Base-by-base conservation (phyloP, 92 coral and sea anemone genomes). In the Pocillopora meandrina region DNA sequence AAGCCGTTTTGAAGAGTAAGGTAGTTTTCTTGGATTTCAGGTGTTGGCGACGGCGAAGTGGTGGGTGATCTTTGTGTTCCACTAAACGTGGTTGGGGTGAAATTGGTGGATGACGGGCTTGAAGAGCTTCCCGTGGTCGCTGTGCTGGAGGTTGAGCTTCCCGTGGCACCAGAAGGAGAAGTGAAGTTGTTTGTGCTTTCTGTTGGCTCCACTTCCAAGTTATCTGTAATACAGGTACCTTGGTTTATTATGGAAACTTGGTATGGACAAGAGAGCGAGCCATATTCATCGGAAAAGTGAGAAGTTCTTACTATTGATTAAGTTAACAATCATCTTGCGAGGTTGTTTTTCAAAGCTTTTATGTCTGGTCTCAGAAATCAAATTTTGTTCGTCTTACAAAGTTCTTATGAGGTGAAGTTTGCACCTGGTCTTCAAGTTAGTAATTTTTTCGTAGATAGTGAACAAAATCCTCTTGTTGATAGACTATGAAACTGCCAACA, bases 1-100 rank as follows among this genome's bases (percentile, higher is more conserved):
- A 87, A 79, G 65, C 93, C 92, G 20, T 91, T 79, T 36, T 84
- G 83, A 69, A 88, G 60, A 13, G 92, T 82, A 9, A 94, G 84
- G 31, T 82, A 89, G 49, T 92, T 90, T 80, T 93, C 95, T 33
- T 76, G 63, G 71, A 83, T 73, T 55, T 56, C 21, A 12, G 80
- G 71, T 52, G 86, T 73, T 36, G 86, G 72, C 19, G 86, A 83
- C 5, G 86, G 79, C 1, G 73, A 82, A 31, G 79, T 72, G 42
- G 72, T 35, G 2, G 75, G 75, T 15, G 84, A 56, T 1, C 84
- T 26, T 52, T 72, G 78, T 3, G 86, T 72, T 10, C 86, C 72
- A 16, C 16, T 36, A 0, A 62, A 5, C 10, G 76, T 2, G 56
- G 84, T 80, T 23, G 84, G 76, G 5, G 84, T 80, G 31, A 67